Evolutionary conservation across 2,113 vertebrate species (phyloP), one percentile per base, ranked within the genome.

Genomic region (Phrynosoma blainvillii): DNA sequence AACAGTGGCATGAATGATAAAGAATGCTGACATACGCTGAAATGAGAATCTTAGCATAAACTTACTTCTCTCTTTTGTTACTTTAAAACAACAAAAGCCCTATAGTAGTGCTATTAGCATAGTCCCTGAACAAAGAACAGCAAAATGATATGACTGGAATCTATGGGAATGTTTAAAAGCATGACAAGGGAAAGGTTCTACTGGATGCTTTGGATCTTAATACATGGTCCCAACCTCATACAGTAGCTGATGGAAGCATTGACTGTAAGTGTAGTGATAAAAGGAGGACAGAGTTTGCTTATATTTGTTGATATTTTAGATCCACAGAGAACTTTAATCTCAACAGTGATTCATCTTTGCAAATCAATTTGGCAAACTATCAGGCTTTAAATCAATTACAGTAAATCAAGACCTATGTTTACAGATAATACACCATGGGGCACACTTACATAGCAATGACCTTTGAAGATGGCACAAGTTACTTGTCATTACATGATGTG

Each of bases 361-460:
- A 93, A 94, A 95, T 95, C 92, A 94, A 89, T 93, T 90, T 95
- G 87, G 87, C 92, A 92, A 91, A 91, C 65, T 93, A 93, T 95
- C 91, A 87, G 80, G 80, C 42, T 95, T 95, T 94, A 95, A 96
- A 96, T 96, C 92, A 91, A 92, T 96, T 96, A 93, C 79, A 79
- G 16, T 92, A 91, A 95, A 95, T 93, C 91, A 93, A 88, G 90
- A 95, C 79, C 47, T 0, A 0, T 88, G 85, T 93, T 95, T 92
- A 94, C 88, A 94, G 91, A 89, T 93, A 93, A 89, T 87, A 83
- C 2, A 0, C 79, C 79, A 79, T 90, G 88, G 84, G 87, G 78
- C 84, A 91, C n/a, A n/a, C n/a, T 86, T 88, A 87, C 84, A 91
- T 9, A 40, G 82, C 84, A 89, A 73, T 92, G 94, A 94, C 91